Evolutionary conservation across 1,140 invertebrate genomes (phyloP).

Genomic region (Diabrotica virgifera): DNA sequence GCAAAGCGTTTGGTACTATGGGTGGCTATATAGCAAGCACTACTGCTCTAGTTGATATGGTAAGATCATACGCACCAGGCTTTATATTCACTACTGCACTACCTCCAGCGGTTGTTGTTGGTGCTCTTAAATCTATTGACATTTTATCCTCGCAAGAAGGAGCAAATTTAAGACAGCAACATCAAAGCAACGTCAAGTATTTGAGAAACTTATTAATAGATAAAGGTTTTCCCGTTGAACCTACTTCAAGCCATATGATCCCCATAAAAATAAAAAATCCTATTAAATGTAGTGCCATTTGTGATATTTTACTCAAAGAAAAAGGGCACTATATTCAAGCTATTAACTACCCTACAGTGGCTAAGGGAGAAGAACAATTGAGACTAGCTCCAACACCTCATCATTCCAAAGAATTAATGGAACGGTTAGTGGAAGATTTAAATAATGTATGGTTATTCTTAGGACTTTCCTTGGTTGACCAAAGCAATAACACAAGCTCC

Average conservation of each 20-base stretch:
- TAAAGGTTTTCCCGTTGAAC: constrained; percentile 85
- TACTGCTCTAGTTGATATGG: constrained; percentile 79
- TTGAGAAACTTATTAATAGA: constrained; percentile 74
- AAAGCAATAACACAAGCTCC: neutral
- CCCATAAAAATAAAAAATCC: constrained; percentile 92
- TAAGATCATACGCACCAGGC: constrained; percentile 90
- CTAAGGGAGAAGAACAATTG: constrained; percentile 88
- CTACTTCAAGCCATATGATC: constrained; percentile 94
- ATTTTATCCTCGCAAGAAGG: constrained; percentile 88
- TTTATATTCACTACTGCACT: constrained; percentile 98
- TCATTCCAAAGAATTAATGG: constrained; percentile 87
- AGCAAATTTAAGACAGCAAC: constrained; percentile 66
- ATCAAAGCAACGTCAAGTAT: constrained; percentile 87
- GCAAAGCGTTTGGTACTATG: constrained; percentile 96
- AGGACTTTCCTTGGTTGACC: constrained; percentile 60
- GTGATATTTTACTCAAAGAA: constrained; percentile 78
- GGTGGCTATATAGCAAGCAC: constrained; percentile 80
- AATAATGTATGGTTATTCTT: constrained; percentile 72
- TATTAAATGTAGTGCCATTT: constrained; percentile 72
- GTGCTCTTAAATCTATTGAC: constrained; percentile 75
- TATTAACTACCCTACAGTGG: constrained; percentile 97
- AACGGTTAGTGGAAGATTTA: constrained; percentile 75
- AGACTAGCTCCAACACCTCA: constrained; percentile 91
- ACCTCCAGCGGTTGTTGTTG: constrained; percentile 88
- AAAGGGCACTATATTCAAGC: constrained; percentile 95